Evolutionary conservation across 2,888 invertebrate species (phyloP), one percentile per base, ranked within the genome.

Genomic region (Amorpha juglandis): DNA sequence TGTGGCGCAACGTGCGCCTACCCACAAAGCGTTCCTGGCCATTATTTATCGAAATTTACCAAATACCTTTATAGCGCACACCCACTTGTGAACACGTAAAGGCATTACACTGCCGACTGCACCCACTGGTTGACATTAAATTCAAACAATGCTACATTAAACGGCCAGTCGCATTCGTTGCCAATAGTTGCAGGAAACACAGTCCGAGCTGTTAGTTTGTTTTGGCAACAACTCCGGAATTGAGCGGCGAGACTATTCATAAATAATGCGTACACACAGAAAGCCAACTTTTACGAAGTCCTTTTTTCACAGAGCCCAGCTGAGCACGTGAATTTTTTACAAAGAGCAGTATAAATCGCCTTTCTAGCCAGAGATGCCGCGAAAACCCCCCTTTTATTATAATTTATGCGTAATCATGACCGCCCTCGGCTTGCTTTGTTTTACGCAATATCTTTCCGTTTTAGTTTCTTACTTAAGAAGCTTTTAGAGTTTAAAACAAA

Each of bases 331-430:
- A 53, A 58, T 48, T 74, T 72, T 66, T 51, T 67, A 67, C 21
- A 48, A 14, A 63, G 45, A 11, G 47, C 42, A 48, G 33, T 67
- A 58, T 67, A 63, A 69, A 64, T 62, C 33, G 64, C 51, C 58
- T 65, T 55, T 21, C 19, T 12, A 52, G 33, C 45, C 9, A 33
- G 45, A 66, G 48, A 42, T 9, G 51, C 33, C 45, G 53, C 53
- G 4, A 52, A 53, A 75, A 69, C 64, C 67, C 64, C 65, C 62
- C 67, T 70, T 68, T 74, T 68, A 73, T 69, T 70, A 69, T 72
- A 78, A 81, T 80, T 80, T 81, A 81, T 83, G 78, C 78, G 72
- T 68, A 74, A 79, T 77, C 78, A 78, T 75, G 75, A 67, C 72
- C 69, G 69, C 74, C n/a, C 71, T 67, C 64, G 68, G 65, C 67